Evolutionary conservation across 2,888 invertebrate genomes (phyloP).

Genomic region (Chrysolina oricalcia): DNA sequence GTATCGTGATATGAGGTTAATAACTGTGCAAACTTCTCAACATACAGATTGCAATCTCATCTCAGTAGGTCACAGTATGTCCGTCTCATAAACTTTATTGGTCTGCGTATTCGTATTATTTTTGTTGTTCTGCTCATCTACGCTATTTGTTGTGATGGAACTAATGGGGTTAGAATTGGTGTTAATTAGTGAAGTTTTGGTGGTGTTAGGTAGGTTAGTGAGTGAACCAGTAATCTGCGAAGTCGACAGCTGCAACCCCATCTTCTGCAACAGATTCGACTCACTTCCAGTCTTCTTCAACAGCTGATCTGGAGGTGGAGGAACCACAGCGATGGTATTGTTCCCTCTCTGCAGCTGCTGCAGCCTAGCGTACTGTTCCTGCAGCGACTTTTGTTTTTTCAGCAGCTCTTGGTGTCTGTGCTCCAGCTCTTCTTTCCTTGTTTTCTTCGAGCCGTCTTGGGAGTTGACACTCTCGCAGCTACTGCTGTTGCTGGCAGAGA

Average conservation of each 20-base stretch:
- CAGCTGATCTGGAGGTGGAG: conserved; percentile 77
- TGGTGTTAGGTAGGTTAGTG: conserved; percentile 74
- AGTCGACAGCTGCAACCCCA: conserved; percentile 80
- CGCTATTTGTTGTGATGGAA: conserved; percentile 67
- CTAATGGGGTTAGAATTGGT: conserved; percentile 60
- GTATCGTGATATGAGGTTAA: conserved; percentile 62
- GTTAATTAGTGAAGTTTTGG: conserved; percentile 60
- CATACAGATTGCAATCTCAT: conserved; percentile 61
- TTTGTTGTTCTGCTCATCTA: conserved; percentile 51
- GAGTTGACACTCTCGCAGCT: conserved; percentile 86
- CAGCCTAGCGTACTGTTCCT: conserved; percentile 92
- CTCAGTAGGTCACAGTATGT: conserved; percentile 86
- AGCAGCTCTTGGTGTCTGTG: conserved; percentile 91
- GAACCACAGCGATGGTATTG: conserved; percentile 77
- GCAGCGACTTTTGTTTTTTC: conserved; percentile 89
- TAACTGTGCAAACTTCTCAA: conserved; percentile 55
- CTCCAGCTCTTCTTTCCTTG: conserved; percentile 85
- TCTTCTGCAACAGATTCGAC: conserved; percentile 88
- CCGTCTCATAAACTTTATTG: conserved; percentile 92
- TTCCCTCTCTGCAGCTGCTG: conserved; percentile 90
- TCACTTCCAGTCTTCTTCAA: conserved; percentile 92
- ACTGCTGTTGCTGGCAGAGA: conserved; percentile 79
- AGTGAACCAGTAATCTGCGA: conserved; percentile 77
- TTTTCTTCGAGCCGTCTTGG: conserved; percentile 79
- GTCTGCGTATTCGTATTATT: conserved; percentile 71